Evolutionary conservation across 2,888 invertebrate species (phyloP).

Genomic region (Plagiodera versicolora): DNA sequence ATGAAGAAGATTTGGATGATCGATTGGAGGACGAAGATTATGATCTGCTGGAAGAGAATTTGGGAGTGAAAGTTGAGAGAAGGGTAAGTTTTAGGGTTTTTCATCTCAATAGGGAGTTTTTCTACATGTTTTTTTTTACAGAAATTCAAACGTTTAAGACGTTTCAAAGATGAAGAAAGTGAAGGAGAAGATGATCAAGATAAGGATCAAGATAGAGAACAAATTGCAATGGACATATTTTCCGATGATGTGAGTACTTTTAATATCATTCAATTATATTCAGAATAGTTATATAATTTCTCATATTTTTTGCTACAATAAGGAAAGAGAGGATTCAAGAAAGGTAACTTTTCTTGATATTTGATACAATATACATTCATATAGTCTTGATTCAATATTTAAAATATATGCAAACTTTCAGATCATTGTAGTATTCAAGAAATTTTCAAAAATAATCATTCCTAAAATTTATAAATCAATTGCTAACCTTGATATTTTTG

Average conservation of each 20-base stretch:
- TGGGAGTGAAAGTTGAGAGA: slow-evolving; percentile 90
- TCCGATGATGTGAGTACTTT: slow-evolving; percentile 80
- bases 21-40: slow-evolving; percentile 97
- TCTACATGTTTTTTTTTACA: slow-evolving; percentile 50
- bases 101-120: background rate
- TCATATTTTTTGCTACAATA: slow-evolving; percentile 22
- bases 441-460: too few relatives aligned
- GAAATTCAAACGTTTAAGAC: slow-evolving; percentile 85
- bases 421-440: too few relatives aligned
- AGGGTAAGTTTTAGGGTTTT: slow-evolving; percentile 62
- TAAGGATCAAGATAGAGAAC: slow-evolving; percentile 79
- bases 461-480: too few relatives aligned
- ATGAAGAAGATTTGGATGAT: slow-evolving; percentile 83
- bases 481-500: background rate
- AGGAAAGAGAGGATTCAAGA: slow-evolving; percentile 44
- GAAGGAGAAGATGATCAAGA: slow-evolving; percentile 83
- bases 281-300: slow-evolving; percentile 12
- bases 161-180: slow-evolving; percentile 88
- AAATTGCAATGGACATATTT: slow-evolving; percentile 87
- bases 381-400: too few relatives aligned
- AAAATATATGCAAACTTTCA: too few relatives aligned
- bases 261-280: slow-evolving; percentile 1
- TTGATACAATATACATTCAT: too few relatives aligned
- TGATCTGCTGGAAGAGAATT: slow-evolving; percentile 96
- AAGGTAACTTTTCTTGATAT: slow-evolving; percentile 30